Conservation (phyloP, 2,888 invertebrate genomes). For the Hypena proboscidalis region DNA sequence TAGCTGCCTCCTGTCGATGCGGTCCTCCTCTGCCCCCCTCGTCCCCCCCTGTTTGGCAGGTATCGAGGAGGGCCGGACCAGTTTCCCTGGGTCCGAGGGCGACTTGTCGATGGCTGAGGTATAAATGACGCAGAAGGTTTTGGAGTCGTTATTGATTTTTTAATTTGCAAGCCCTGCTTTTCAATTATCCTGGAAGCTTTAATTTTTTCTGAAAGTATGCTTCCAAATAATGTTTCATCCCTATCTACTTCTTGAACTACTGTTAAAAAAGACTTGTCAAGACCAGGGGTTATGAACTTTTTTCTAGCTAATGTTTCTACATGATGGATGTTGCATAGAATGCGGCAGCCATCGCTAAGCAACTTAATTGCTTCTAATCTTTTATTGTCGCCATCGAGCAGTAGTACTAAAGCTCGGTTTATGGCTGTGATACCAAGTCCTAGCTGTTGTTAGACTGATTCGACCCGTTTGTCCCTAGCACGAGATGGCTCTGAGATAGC, state of each 20-base stretch:
- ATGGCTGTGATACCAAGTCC: constrained; percentile 10
- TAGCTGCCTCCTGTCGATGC: too few species aligned
- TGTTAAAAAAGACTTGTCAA: constrained; percentile 17
- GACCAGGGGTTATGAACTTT: constrained; percentile 5
- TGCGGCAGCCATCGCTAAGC: constrained; percentile 5
- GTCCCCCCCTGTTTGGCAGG: constrained; percentile 21
- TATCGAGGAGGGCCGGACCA: too few species aligned
- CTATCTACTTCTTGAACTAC: constrained; percentile 11
- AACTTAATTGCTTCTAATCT: constrained; percentile 10
- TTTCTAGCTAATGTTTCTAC: constrained; percentile 7
- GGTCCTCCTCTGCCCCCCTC: constrained; percentile 11
- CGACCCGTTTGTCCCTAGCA: constrained; percentile 12
- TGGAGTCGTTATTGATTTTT: too few species aligned
- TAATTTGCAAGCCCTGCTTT: constrained; percentile 5
- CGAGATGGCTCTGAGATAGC: constrained; percentile 9
- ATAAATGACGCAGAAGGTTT: too few species aligned
- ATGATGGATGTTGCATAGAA: constrained; percentile 5
- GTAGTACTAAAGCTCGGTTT: constrained; percentile 3
- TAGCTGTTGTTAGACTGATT: too few species aligned
- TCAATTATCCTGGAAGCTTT: not conserved
- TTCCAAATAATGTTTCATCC: constrained; percentile 28
- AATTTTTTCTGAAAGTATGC: constrained; percentile 4
- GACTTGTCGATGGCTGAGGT: not conserved
- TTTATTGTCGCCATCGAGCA: constrained; percentile 5
- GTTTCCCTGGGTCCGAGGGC: constrained; percentile 28